Evolutionary conservation across 1,140 invertebrate genomes (phyloP), one percentile per base, ranked within the genome.

Genomic region (Mercenaria mercenaria): DNA sequence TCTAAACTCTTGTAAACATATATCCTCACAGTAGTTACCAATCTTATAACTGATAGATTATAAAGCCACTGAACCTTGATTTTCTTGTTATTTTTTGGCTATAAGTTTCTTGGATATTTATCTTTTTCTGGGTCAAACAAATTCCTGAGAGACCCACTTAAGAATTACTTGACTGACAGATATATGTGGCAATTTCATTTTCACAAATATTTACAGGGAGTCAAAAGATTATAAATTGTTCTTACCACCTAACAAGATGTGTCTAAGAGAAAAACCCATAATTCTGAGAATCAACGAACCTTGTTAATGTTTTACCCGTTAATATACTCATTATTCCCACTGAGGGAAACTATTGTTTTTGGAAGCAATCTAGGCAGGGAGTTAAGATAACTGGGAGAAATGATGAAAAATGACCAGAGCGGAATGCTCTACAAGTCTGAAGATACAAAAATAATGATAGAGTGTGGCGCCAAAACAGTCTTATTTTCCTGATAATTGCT

Each of bases 351-450:
- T 34, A 79, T 37, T 79, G 43, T 79, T 50, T 8, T 59, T 23
- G 13, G 43, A 77, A 29, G 47, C 47, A 79, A 52, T 52, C 50
- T 79, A 37, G 43, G 0, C 32, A n/a, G 3, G 11, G 3, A 77
- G 74, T 52, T 79, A 79, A 56, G 76, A 79, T 79, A 79, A 79
- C 76, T 41, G 56, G 76, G 47, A 18, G 18, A 56, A 52, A 79
- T 79, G 76, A 79, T 79, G 76, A 79, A 79, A 79, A 79, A 79
- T 79, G 76, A 79, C 76, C 76, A 52, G 76, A 52, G 18, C 32
- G 29, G 47, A 52, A 37, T 52, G 47, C 37, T 56, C 26, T 15
- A 29, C 37, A 18, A 79, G 76, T 41, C 76, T 20, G 32, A 52
- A 20, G 67, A 72, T 72, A 72, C 2, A 10, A n/a, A 37, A 72